These are phyloP conservation scores for Turritopsis rubra DNA, from an alignment of 30 jellyfish, hydroid and myxozoan genomes.

Conservation along the genomic window DNA sequence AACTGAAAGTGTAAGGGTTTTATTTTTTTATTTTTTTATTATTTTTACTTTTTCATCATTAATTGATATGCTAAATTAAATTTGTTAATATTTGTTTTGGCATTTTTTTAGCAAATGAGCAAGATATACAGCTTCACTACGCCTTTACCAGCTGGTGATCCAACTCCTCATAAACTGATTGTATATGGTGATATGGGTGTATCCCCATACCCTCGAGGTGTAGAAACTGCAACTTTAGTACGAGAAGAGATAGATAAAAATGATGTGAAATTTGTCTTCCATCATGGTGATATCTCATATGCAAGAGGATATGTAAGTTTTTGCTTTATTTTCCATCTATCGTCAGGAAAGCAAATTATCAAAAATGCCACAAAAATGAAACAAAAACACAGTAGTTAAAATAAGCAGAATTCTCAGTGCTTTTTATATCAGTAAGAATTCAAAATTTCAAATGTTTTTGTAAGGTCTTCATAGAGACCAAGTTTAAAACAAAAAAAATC, in stretches of 20 bases:
- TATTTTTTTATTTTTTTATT: neutral
- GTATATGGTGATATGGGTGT: constrained; percentile 85
- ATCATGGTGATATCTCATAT: constrained; percentile 85
- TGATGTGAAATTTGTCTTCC: constrained; percentile 46
- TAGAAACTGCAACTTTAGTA: constrained; percentile 37
- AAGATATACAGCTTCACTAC: constrained; percentile 51
- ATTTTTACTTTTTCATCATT: neutral
- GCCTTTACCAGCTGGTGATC: constrained; percentile 76
- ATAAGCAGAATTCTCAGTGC: too few relatives aligned
- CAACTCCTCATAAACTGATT: constrained; percentile 51
- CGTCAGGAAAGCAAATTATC: too few relatives aligned
- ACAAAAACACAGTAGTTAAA: too few relatives aligned
- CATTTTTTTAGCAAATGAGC: constrained; percentile 46
- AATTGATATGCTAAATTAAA: too few relatives aligned
- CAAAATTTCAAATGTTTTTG: too few relatives aligned
- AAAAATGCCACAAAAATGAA: too few relatives aligned
- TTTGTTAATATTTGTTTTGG: too few relatives aligned
- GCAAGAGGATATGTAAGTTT: constrained; percentile 82
- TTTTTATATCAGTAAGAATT: too few relatives aligned
- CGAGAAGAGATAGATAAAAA: constrained; percentile 31
- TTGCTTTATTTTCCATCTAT: neutral
- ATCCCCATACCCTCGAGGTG: constrained; percentile 41
- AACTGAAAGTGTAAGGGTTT: constrained; percentile 60
- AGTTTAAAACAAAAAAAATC: too few relatives aligned
- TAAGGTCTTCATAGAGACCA: too few relatives aligned